These are phyloP conservation scores for Drosophila nr. medialis DNA, from an alignment of 2,888 invertebrate genomes.

Conservation along the genomic window DNA sequence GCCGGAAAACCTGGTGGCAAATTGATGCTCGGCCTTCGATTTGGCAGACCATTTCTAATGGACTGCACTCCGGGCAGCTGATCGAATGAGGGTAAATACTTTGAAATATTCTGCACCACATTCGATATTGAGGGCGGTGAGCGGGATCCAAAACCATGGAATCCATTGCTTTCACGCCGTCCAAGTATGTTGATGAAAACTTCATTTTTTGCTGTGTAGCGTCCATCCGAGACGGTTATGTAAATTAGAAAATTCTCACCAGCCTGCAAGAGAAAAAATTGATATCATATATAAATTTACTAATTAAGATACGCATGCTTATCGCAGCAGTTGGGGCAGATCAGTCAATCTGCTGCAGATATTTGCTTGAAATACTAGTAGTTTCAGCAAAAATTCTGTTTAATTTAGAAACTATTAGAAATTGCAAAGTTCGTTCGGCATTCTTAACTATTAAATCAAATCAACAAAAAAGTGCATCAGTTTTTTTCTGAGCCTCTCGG, in stretches of 20 bases:
- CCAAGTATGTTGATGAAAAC: conserved; percentile 87
- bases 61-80: conserved; percentile 83
- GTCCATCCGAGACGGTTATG: conserved; percentile 89
- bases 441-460: not conserved
- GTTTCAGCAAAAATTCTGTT: not conserved
- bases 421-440: not conserved
- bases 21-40: conserved; percentile 63
- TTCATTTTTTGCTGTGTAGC: conserved; percentile 88
- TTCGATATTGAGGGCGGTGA: conserved; percentile 80
- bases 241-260: conserved; percentile 89
- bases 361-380: not conserved
- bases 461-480: too few species aligned
- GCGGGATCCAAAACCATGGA: conserved; percentile 71
- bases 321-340: not conserved
- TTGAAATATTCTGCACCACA: conserved; percentile 81
- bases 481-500: too few species aligned
- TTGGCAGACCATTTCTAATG: conserved; percentile 79
- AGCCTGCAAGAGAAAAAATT: conserved; percentile 85
- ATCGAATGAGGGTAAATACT: conserved; percentile 83
- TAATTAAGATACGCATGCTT: not conserved
- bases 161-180: conserved; percentile 59
- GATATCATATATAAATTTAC: not conserved
- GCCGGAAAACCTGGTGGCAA: conserved; percentile 75
- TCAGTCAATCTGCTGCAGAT: too few species aligned
- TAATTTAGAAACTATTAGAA: not conserved